A percentile compares a stretch with the other conserved stretches of the same genome.
phyloP scores from a whole-genome alignment of 2,113 vertebrate species.

The Cervus canadensis region DNA sequence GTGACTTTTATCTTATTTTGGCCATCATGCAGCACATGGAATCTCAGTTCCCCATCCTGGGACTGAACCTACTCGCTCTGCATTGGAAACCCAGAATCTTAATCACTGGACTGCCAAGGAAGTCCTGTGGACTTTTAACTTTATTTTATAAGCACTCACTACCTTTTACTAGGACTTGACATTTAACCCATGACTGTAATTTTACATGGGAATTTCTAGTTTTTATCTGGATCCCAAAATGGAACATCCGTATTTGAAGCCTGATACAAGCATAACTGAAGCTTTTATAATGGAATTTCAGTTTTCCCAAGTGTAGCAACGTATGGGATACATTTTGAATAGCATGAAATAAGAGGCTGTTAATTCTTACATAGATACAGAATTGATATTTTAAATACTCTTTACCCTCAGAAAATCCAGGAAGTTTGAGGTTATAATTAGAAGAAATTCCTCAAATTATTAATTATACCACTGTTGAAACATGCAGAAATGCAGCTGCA shows the following conservation, averaged over 20 bases:
- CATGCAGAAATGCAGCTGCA: not conserved
- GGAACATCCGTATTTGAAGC: not conserved
- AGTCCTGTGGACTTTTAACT: not conserved
- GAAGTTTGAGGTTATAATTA: not conserved
- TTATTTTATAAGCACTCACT: not conserved
- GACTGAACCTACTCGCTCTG: not conserved
- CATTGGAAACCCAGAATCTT: not conserved
- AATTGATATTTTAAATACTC: constrained; percentile 19
- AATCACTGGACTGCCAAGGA: not conserved
- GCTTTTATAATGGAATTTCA: not conserved
- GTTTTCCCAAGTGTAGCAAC: not conserved
- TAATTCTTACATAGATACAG: not conserved
- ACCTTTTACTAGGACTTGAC: not conserved
- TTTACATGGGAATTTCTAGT: not conserved
- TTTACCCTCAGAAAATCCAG: not conserved
- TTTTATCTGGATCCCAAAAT: not conserved
- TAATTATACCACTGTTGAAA: not conserved
- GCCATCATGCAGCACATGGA: not conserved
- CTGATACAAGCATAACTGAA: not conserved
- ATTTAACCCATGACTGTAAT: not conserved
- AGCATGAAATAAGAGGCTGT: not conserved
- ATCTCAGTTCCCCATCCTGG: not conserved
- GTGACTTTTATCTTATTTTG: not conserved
- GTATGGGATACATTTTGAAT: not conserved
- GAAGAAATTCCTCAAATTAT: constrained; percentile 9